These are phyloP conservation scores for Noctua janthe DNA, from an alignment of 2,888 invertebrate species.

Conservation along the genomic window DNA sequence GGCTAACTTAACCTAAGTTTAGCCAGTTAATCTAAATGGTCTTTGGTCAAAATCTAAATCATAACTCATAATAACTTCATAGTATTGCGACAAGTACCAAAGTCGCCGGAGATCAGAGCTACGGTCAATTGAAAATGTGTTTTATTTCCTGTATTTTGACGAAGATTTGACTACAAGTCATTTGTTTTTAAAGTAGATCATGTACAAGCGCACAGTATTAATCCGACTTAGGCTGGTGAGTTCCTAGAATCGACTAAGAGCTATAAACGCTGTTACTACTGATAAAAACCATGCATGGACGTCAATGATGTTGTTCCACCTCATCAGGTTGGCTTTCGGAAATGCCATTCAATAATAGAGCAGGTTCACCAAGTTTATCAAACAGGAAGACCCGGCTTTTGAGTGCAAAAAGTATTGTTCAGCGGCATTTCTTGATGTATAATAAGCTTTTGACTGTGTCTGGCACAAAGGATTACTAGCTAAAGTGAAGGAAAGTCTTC, in stretches of 20 bases:
- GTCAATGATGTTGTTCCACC: not conserved
- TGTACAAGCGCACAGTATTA: not conserved
- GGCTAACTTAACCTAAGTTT: not conserved
- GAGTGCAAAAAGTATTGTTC: not conserved
- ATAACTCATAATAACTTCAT: not conserved
- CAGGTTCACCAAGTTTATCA: not conserved
- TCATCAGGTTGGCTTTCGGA: not conserved
- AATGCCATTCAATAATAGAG: not conserved
- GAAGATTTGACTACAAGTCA: not conserved
- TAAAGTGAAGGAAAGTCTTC: not conserved
- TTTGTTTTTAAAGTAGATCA: not conserved
- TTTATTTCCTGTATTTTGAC: not conserved
- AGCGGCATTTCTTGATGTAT: not conserved
- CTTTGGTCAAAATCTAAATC: not conserved
- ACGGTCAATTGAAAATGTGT: not conserved
- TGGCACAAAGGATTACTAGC: not conserved
- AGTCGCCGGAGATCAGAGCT: not conserved
- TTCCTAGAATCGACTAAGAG: not conserved
- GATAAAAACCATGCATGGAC: not conserved
- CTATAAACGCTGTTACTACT: not conserved
- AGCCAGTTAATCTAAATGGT: not conserved
- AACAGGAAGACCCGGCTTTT: not conserved
- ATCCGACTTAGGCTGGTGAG: not conserved
- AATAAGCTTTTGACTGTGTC: not conserved
- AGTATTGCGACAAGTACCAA: not conserved